Conservation (phyloP, 2,888 invertebrate genomes). For the Tenodera sinensis region DNA sequence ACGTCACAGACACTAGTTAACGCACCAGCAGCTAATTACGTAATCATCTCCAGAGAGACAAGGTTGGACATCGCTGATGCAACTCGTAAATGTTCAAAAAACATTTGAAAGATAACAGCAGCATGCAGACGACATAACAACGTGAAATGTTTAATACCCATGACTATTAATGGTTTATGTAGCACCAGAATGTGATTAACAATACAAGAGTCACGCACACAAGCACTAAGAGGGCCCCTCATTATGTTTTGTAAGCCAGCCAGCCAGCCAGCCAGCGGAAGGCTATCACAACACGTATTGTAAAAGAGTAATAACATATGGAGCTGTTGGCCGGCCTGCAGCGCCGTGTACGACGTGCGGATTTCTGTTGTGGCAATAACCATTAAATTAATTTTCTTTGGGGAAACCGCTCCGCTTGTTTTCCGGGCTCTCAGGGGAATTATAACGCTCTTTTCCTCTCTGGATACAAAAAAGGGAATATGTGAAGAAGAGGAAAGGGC, state of each 20-base stretch:
- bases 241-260: background rate
- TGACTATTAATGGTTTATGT: no score
- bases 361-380: slow-evolving; percentile 9
- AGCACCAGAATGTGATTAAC: background rate
- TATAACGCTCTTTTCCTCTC: background rate
- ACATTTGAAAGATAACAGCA: no score
- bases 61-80: no score
- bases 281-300: background rate
- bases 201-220: background rate
- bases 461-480: background rate
- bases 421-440: background rate
- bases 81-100: no score
- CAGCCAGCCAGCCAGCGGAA: no score
- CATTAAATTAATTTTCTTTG: slow-evolving; percentile 13
- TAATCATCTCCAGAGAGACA: no score
- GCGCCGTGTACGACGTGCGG: background rate
- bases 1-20: no score
- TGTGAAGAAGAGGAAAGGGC: background rate
- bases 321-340: background rate
- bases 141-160: no score
- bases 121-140: no score
- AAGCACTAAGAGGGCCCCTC: background rate
- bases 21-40: no score
- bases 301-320: background rate
- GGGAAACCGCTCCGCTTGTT: slow-evolving; percentile 1